phyloP scores from a whole-genome alignment of 2,113 vertebrate genomes.

The Gobius niger region DNA sequence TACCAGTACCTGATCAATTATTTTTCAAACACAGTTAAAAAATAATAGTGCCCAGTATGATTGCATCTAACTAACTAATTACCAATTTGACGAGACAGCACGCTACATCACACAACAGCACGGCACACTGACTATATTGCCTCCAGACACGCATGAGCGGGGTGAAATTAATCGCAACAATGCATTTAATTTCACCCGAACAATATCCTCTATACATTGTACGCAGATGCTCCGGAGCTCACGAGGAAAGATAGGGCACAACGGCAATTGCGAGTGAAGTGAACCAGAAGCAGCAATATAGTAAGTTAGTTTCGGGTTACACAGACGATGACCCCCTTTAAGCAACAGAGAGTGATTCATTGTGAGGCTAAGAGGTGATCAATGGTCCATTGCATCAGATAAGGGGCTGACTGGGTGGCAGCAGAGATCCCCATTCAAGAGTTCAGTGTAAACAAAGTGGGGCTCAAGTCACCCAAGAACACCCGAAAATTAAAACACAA shows the following conservation, averaged over 20 bases:
- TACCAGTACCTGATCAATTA: no score
- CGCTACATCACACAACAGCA: not conserved
- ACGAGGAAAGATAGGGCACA: conserved; percentile 22
- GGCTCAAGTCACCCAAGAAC: conserved; percentile 56
- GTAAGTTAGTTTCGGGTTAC: conserved; percentile 62
- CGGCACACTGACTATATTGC: not conserved
- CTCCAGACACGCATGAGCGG: conserved; percentile 20
- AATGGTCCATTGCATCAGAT: conserved; percentile 77
- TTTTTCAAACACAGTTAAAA: no score
- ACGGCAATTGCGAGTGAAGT: conserved; percentile 34
- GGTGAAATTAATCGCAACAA: conserved; percentile 33
- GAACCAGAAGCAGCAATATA: conserved; percentile 46
- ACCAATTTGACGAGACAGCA: not conserved
- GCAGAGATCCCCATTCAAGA: conserved; percentile 45
- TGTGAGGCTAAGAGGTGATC: conserved; percentile 66
- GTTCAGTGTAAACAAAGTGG: conserved; percentile 64
- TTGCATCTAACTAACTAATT: conserved; percentile 3
- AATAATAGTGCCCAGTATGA: conserved; percentile 17
- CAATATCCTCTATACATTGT: conserved; percentile 22
- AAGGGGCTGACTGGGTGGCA: conserved; percentile 67
- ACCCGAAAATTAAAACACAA: conserved; percentile 56
- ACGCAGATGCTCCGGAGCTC: conserved; percentile 8
- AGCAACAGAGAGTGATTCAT: conserved; percentile 68
- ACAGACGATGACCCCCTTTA: conserved; percentile 51
- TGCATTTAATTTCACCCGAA: conserved; percentile 31